phyloP scores from a whole-genome alignment of 2,113 vertebrate species.

The Melanocharis versteri region DNA sequence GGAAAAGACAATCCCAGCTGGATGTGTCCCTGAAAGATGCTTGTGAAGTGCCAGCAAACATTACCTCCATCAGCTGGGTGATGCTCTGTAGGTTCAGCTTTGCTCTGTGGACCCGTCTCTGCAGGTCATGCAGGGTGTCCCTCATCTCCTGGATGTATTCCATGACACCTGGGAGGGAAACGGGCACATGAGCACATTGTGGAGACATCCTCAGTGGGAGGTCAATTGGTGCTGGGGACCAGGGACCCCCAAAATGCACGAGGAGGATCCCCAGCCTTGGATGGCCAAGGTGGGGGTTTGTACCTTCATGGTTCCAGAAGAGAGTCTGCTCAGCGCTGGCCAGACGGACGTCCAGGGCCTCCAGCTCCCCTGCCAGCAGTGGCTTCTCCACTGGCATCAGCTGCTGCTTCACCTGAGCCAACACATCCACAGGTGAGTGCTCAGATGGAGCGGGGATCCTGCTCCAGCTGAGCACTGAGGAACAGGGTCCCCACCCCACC shows the following conservation, averaged over 20 bases:
- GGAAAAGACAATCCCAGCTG: neutral
- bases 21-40: accelerated
- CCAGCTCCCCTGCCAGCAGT: slow-evolving; percentile 62
- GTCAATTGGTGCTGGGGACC: neutral
- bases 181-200: accelerated
- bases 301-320: slow-evolving; percentile 76
- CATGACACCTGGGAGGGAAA: slow-evolving; percentile 50
- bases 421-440: neutral
- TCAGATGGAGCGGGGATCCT: neutral
- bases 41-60: neutral
- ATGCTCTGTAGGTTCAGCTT: slow-evolving; percentile 72
- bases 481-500: neutral
- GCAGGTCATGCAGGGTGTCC: slow-evolving; percentile 52
- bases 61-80: slow-evolving; percentile 70
- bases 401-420: slow-evolving; percentile 57
- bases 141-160: slow-evolving; percentile 70
- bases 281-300: too few species aligned
- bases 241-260: accelerated
- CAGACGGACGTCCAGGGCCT: slow-evolving; percentile 50
- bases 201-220: neutral
- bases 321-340: slow-evolving; percentile 28
- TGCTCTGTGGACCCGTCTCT: slow-evolving; percentile 66
- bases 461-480: neutral
- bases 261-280: neutral
- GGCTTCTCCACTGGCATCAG: slow-evolving; percentile 65